Evolutionary conservation across 2,113 vertebrate species (phyloP), one percentile per base, ranked within the genome.

Genomic region (Sclerurus mexicanus): DNA sequence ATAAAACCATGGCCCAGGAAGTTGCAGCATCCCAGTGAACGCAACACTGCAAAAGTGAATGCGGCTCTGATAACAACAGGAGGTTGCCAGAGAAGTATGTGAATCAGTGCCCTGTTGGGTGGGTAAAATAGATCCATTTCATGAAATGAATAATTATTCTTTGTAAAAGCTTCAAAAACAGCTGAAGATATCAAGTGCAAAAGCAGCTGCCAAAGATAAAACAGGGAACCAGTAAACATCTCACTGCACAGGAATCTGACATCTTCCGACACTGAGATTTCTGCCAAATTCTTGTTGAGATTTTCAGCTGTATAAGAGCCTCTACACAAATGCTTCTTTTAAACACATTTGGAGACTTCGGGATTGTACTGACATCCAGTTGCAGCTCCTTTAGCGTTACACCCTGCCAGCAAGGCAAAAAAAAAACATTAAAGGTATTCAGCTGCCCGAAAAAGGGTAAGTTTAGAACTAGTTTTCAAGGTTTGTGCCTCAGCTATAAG

Each of bases 181-280:
- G 94, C 93, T 96, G 91, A 96, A 95, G 83, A 81, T 87, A 96
- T 91, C 93, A 96, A 96, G 79, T 78, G 93, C 74, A 88, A 95
- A 91, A 95, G 80, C 84, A 87, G 92, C 79, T 92, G 95, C 96
- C 95, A 96, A 92, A 96, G 96, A 98, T 96, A 97, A 97, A 97
- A 94, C 89, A 89, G 87, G 55, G 94, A 95, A 91, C 77, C 59
- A 62, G 92, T 85, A 96, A 97, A 98, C 97, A 98, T 97, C 98
- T 98, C 98, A 97, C 76, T 95, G 95, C 89, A 85, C 97, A 98
- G 97, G 98, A 99, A 99, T 99, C 98, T 98, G 96, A 97, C 96
- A 97, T 98, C 98, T 97, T 98, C 95, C 56, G 20, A 95, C 56
- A 68, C 75, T 11, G 56, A 84, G 74, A 87, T 84, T 95, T 90